These are phyloP conservation scores for Spodoptera frugiperda DNA, from an alignment of 1,140 invertebrate species.

Conservation along the genomic window DNA sequence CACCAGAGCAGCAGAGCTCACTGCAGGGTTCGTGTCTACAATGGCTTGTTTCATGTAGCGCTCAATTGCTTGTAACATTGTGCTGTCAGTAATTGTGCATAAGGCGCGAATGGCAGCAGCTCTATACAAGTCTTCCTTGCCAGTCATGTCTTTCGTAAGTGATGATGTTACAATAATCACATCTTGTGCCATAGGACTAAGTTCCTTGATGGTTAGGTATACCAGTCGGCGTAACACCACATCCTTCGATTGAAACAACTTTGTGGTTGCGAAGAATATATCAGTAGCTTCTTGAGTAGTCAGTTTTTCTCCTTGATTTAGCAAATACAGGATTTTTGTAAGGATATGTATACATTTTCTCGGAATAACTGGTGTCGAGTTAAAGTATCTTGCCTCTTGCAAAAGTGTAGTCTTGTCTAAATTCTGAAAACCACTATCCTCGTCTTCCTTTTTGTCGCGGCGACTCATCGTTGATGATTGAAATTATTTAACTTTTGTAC, in stretches of 20 bases:
- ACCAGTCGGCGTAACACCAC: conserved; percentile 96
- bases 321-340: conserved; percentile 97
- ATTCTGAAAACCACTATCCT: conserved; percentile 92
- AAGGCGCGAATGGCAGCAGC: conserved; percentile 98
- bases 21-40: conserved; percentile 97
- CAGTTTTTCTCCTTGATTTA: conserved; percentile 95
- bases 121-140: conserved; percentile 97
- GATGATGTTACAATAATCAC: conserved; percentile 99
- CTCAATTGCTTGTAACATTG: conserved; percentile 98
- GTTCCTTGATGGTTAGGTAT: conserved; percentile 98
- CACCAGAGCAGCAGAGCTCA: conserved; percentile 98
- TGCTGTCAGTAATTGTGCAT: conserved; percentile 98
- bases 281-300: conserved; percentile 98
- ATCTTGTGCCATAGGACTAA: conserved; percentile 98
- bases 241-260: conserved; percentile 98
- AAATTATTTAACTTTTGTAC: neutral
- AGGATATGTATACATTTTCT: conserved; percentile 98
- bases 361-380: conserved; percentile 98
- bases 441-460: conserved; percentile 71
- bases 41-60: conserved; percentile 99
- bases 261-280: conserved; percentile 99
- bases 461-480: conserved; percentile 57
- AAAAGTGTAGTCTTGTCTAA: conserved; percentile 98
- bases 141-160: conserved; percentile 99
- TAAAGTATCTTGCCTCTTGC: conserved; percentile 98